Base-by-base conservation (phyloP, 2,888 invertebrate genomes). In the Aphodius sticticus region DNA sequence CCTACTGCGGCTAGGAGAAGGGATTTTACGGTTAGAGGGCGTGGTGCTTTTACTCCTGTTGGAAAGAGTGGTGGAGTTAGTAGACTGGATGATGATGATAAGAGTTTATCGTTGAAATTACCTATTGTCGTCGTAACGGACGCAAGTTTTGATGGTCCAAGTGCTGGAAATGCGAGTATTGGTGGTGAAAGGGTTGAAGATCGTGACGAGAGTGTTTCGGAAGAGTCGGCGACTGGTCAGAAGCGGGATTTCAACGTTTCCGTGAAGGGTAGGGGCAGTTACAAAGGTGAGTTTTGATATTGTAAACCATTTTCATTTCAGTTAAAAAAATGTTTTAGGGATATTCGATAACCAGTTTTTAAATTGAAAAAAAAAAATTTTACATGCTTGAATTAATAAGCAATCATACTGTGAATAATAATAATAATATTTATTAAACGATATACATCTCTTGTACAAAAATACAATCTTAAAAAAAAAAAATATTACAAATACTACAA, bases 261-360 rank as follows among this genome's bases (percentile, higher is more conserved):
- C 7, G 53, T 74, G 37, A 74, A 36, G 35, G 74, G 74, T 2
- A 16, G 74, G 6, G n/a, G 35, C 15, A 74, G 74, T 35, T 74
- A 74, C 37, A 74, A 74, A 74, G 74, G 74, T 74, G 6, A 70
- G 70, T 70, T 16, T n/a, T 5, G 7, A 69, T 69, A n/a, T 69
- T 69, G 15, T 26, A 26, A 15, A 71, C 7, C 14, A 16, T 16
- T 16, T 14, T 14, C 6, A 70, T 70, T 70, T 14, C 70, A 15
- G 70, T n/a, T n/a, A n/a, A n/a, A n/a, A n/a, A n/a, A n/a, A n/a
- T n/a, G n/a, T n/a, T n/a, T n/a, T n/a, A n/a, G n/a, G n/a, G n/a
- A n/a, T n/a, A n/a, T n/a, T n/a, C n/a, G n/a, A n/a, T n/a, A n/a
- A n/a, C n/a, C n/a, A n/a, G n/a, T n/a, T n/a, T n/a, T n/a, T n/a